Conservation (phyloP, 2,888 invertebrate genomes). For the Bursaphelenchus okinawaensis region DNA sequence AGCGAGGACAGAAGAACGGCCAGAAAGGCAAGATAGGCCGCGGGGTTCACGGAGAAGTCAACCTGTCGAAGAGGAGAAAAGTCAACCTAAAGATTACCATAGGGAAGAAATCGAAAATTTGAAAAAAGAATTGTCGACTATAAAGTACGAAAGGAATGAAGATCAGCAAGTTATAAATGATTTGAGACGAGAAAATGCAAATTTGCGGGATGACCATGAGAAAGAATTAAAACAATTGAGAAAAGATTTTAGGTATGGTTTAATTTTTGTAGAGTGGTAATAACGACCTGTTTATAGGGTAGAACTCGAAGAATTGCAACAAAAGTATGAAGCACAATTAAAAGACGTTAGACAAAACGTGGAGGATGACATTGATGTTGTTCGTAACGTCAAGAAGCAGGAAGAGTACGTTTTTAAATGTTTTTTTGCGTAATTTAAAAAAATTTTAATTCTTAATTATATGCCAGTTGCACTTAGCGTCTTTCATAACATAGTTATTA, state of each 20-base stretch:
- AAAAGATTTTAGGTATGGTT: slow-evolving; percentile 12
- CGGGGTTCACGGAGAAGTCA: no score
- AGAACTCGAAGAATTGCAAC: slow-evolving; percentile 25
- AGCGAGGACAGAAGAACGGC: background rate
- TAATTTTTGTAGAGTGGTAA: background rate
- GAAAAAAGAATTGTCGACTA: slow-evolving; percentile 26
- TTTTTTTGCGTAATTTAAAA: background rate
- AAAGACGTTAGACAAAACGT: slow-evolving; percentile 17
- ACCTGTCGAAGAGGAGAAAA: background rate
- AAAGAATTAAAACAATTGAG: slow-evolving; percentile 22
- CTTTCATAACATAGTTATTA: background rate
- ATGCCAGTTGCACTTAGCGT: no score
- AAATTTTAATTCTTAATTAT: background rate
- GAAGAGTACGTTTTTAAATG: slow-evolving; percentile 3
- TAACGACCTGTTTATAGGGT: slow-evolving; percentile 15
- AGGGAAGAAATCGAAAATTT: slow-evolving; percentile 20
- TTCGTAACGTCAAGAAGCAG: slow-evolving; percentile 8
- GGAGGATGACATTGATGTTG: slow-evolving; percentile 10
- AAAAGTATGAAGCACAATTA: slow-evolving; percentile 30
- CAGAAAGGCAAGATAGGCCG: background rate
- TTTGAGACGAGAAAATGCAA: slow-evolving; percentile 33
- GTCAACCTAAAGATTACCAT: background rate
- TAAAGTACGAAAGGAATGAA: slow-evolving; percentile 27
- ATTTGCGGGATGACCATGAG: slow-evolving; percentile 37
- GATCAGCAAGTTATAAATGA: slow-evolving; percentile 42